Conservation (phyloP, 2,113 vertebrate genomes). For the Sebastes fasciatus region DNA sequence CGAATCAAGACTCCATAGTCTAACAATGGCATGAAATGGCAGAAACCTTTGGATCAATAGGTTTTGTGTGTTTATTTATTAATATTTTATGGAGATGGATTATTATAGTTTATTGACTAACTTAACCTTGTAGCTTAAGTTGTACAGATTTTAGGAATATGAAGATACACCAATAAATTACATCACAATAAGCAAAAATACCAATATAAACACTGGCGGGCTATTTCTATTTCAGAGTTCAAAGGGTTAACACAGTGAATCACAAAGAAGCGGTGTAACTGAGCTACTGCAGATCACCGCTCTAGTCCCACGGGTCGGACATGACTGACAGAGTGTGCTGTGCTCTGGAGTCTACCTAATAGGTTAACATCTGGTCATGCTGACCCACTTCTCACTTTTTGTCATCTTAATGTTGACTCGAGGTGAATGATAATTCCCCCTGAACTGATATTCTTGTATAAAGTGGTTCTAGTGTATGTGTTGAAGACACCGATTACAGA, state of each 20-base stretch:
- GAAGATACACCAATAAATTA: too few species aligned
- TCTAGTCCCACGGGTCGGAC: constrained; percentile 36
- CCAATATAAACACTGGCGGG: too few species aligned
- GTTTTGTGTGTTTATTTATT: too few species aligned
- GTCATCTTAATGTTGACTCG: constrained; percentile 45
- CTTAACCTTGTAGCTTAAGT: too few species aligned
- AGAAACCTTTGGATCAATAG: too few species aligned
- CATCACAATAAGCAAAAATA: too few species aligned
- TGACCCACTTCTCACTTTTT: constrained; percentile 64
- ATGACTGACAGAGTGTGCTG: constrained; percentile 72
- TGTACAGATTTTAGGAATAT: too few species aligned
- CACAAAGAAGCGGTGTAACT: constrained; percentile 56
- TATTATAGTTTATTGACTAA: too few species aligned
- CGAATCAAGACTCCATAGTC: too few species aligned
- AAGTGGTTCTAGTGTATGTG: constrained; percentile 14
- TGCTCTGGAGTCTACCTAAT: constrained; percentile 46
- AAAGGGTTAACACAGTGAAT: constrained; percentile 37
- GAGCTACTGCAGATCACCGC: constrained; percentile 58
- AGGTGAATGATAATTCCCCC: constrained; percentile 33
- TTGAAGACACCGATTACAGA: constrained; percentile 23
- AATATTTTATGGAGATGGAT: too few species aligned
- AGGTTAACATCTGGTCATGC: constrained; percentile 62
- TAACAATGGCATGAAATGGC: too few species aligned
- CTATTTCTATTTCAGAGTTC: too few species aligned
- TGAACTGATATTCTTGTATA: constrained; percentile 2